phyloP scores from a whole-genome alignment of 1,140 invertebrate species.

The Steinernema feltiae region DNA sequence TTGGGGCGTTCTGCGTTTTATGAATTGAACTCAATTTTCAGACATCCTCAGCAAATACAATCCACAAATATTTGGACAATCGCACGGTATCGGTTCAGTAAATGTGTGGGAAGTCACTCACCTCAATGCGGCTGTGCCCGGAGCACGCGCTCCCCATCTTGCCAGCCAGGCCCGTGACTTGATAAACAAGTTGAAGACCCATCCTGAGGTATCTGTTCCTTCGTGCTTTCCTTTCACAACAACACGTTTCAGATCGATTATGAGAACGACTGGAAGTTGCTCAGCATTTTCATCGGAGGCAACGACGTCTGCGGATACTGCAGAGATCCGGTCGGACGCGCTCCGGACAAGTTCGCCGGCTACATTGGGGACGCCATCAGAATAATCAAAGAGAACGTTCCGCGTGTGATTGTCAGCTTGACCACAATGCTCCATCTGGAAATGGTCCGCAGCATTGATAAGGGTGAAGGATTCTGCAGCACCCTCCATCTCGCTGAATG shows the following conservation, averaged over 20 bases:
- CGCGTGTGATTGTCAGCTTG: slow-evolving; percentile 38
- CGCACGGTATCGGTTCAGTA: slow-evolving; percentile 46
- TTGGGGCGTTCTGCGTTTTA: slow-evolving; percentile 59
- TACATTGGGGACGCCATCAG: slow-evolving; percentile 66
- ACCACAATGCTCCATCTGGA: slow-evolving; percentile 40
- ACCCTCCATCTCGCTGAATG: slow-evolving; percentile 46
- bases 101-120: slow-evolving; percentile 41
- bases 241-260: slow-evolving; percentile 16
- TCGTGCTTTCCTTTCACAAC: too few relatives aligned
- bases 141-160: slow-evolving; percentile 56
- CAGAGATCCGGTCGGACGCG: slow-evolving; percentile 50
- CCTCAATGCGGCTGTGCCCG: slow-evolving; percentile 57
- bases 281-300: slow-evolving; percentile 75
- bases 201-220: slow-evolving; percentile 40
- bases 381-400: slow-evolving; percentile 62
- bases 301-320: slow-evolving; percentile 77
- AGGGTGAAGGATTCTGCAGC: slow-evolving; percentile 36
- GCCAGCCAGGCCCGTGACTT: slow-evolving; percentile 55
- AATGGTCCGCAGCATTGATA: slow-evolving; percentile 36
- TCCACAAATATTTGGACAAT: slow-evolving; percentile 57
- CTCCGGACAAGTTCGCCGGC: slow-evolving; percentile 64
- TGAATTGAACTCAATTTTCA: slow-evolving; percentile 19
- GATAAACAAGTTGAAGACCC: slow-evolving; percentile 54
- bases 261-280: slow-evolving; percentile 67
- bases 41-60: slow-evolving; percentile 59